Conservation (phyloP, 1,140 invertebrate species). For the Geopemphigus sp. region DNA sequence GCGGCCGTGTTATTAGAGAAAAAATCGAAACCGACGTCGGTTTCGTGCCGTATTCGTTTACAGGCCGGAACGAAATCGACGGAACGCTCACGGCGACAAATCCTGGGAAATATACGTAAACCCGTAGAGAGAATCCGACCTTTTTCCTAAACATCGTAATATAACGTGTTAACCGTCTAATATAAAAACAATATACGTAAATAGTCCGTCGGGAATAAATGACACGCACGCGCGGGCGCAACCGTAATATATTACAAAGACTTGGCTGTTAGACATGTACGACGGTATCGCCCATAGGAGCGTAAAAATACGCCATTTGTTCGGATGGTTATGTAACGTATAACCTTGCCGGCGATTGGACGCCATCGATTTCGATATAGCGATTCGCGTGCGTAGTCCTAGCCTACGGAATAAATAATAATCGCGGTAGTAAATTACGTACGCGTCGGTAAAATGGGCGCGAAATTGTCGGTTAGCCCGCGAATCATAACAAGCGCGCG, state of each 20-base stretch:
- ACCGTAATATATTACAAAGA: not conserved
- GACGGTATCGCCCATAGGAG: not conserved
- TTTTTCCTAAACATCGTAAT: too few relatives aligned
- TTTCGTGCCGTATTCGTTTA: conserved; percentile 25
- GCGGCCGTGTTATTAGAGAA: not conserved
- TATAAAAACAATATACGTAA: too few relatives aligned
- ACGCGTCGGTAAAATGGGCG: too few relatives aligned
- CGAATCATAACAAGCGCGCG: too few relatives aligned
- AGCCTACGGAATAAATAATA: not conserved
- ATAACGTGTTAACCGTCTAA: not conserved
- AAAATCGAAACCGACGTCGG: not conserved
- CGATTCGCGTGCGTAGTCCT: not conserved
- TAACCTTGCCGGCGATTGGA: conserved; percentile 19
- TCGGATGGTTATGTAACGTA: not conserved
- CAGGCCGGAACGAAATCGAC: conserved; percentile 18
- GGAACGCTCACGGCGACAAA: conserved; percentile 1
- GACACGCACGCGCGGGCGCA: too few relatives aligned
- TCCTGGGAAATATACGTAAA: conserved; percentile 14
- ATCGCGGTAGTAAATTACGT: not conserved
- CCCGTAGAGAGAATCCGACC: conserved; percentile 2
- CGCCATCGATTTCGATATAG: not conserved
- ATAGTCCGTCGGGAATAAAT: too few relatives aligned
- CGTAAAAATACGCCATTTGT: not conserved
- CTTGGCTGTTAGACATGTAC: not conserved
- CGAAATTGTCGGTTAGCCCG: too few relatives aligned